Evolutionary conservation across 2,113 vertebrate species (phyloP).

Genomic region (Pholis gunnellus): DNA sequence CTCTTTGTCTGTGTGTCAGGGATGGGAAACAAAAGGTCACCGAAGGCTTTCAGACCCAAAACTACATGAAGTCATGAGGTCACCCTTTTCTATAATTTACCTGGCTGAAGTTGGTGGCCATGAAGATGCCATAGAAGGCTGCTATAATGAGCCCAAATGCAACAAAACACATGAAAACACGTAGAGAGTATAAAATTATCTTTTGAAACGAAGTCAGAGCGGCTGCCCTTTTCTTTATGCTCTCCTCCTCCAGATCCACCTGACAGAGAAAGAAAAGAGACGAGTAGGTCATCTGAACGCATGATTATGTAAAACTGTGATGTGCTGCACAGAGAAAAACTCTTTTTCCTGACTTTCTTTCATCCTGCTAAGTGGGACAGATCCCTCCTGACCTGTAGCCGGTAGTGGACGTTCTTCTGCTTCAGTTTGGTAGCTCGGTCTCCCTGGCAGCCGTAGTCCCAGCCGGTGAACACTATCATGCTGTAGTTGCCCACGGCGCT

Average conservation of each 20-base stretch:
- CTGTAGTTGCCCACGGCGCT: slow-evolving; percentile 85
- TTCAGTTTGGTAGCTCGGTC: slow-evolving; percentile 81
- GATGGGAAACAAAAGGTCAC: background rate
- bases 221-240: slow-evolving; percentile 69
- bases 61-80: too few species aligned
- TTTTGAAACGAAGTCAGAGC: slow-evolving; percentile 78
- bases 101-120: slow-evolving; percentile 81
- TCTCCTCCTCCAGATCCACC: slow-evolving; percentile 91
- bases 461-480: slow-evolving; percentile 86
- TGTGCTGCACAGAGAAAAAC: background rate
- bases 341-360: background rate
- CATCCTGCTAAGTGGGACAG: slow-evolving; percentile 14
- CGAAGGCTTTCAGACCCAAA: background rate
- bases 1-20: slow-evolving; percentile 17
- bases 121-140: slow-evolving; percentile 82
- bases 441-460: slow-evolving; percentile 88
- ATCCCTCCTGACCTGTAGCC: slow-evolving; percentile 84
- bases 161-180: slow-evolving; percentile 77
- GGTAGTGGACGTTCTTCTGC: slow-evolving; percentile 85
- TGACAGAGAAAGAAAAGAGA: slow-evolving; percentile 54
- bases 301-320: background rate
- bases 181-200: slow-evolving; percentile 73
- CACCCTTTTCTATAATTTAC: slow-evolving; percentile 67
- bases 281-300: background rate
- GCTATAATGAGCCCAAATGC: slow-evolving; percentile 77